phyloP scores from a whole-genome alignment of 2,888 invertebrate species.

The Scrobipalpa atriplicella region DNA sequence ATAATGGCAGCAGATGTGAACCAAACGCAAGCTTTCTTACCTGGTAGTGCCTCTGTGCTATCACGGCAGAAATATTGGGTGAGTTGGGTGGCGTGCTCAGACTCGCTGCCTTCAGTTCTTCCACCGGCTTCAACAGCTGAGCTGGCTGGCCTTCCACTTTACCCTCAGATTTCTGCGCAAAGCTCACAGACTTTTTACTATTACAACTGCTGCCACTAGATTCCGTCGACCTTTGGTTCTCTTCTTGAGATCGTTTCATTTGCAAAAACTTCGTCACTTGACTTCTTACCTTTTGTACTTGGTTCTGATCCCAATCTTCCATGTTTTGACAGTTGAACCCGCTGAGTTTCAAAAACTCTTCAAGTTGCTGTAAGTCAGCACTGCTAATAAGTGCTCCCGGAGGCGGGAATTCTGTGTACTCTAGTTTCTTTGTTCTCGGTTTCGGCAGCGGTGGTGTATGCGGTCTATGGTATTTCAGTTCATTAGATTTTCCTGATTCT shows the following conservation, averaged over 20 bases:
- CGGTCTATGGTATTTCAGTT: conserved; percentile 75
- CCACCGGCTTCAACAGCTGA: conserved; percentile 72
- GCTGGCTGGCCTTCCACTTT: conserved; percentile 61
- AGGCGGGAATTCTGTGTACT: conserved; percentile 77
- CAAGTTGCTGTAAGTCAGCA: conserved; percentile 86
- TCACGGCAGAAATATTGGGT: conserved; percentile 86
- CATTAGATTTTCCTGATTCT: conserved; percentile 82
- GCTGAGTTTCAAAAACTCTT: conserved; percentile 87
- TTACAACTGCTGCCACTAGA: conserved; percentile 83
- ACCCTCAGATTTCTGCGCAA: conserved; percentile 84
- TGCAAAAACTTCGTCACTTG: conserved; percentile 88
- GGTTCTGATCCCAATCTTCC: conserved; percentile 86
- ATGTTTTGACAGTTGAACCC: conserved; percentile 87
- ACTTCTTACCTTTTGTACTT: conserved; percentile 86
- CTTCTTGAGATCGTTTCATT: conserved; percentile 87
- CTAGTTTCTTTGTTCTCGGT: conserved; percentile 74
- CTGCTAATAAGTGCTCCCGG: conserved; percentile 81
- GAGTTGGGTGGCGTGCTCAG: conserved; percentile 88
- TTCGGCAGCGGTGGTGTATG: conserved; percentile 80
- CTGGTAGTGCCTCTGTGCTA: conserved; percentile 84
- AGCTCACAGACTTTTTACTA: conserved; percentile 88
- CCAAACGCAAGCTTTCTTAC: conserved; percentile 58
- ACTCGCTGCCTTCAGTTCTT: conserved; percentile 71
- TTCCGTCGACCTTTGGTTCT: conserved; percentile 82
- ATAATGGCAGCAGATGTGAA: conserved; percentile 50